Evolutionary conservation across 2,888 invertebrate species (phyloP), one percentile per base, ranked within the genome.

Genomic region (Archips crataeganus): DNA sequence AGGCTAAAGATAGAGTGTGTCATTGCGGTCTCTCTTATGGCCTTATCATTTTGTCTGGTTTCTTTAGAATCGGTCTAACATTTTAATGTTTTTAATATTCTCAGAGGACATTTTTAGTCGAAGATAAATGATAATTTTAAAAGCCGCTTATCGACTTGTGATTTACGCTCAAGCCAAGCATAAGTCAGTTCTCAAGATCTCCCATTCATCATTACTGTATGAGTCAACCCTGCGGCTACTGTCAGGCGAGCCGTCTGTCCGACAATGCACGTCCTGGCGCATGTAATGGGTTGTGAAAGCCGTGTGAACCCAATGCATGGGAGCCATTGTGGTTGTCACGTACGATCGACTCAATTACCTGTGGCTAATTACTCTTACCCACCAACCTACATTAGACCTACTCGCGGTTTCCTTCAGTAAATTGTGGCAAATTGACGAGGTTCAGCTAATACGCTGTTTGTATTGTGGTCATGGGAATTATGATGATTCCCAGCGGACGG

Each of bases 231-330:
- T 79, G 62, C 51, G 57, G 71, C 67, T 67, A 68, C 77, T 74
- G 78, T 78, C 80, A 80, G 78, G 79, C 80, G 77, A 80, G 78
- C 80, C 80, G 77, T 79, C 77, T 77, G 77, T 79, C 81, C 81
- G 78, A 81, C 81, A 80, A 81, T 81, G 84, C 84, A 85, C 87
- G 87, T 90, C 91, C 90, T 90, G 76, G 79, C 76, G 79, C 84
- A 82, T 78, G 85, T 88, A 90, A 91, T 92, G 87, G 83, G 76
- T 85, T 84, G 92, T 86, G 92, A 93, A 92, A 92, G 90, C 85
- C 87, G 87, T 91, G 92, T 86, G 91, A 93, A 92, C 87, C 80
- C 82, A 81, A 83, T 79, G 82, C 77, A 74, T 77, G 77, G 76
- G 87, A 82, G 82, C 86, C 84, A 90, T 91, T 91, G 90, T 91